phyloP scores from a whole-genome alignment of 2,113 vertebrate genomes.

The Hemibagrus wyckioides region DNA sequence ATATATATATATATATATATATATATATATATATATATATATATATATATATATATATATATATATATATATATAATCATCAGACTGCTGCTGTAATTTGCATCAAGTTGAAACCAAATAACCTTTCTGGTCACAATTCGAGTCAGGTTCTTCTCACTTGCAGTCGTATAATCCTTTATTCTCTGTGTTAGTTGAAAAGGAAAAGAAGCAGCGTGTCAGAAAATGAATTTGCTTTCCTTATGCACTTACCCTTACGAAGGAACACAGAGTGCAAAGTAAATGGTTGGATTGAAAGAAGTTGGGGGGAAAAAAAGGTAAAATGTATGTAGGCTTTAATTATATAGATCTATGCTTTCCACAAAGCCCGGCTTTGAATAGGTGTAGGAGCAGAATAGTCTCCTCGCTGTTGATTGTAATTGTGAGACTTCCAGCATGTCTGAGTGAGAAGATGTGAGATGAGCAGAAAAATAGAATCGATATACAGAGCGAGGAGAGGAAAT shows the following conservation, averaged over 20 bases:
- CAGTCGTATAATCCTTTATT: neutral
- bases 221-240: neutral
- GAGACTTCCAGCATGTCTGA: conserved; percentile 13
- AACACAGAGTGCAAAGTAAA: neutral
- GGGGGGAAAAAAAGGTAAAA: no score
- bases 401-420: conserved; percentile 18
- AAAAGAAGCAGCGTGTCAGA: neutral
- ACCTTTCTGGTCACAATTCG: neutral
- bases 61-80: no score
- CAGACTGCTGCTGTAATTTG: neutral
- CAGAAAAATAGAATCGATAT: neutral
- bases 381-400: neutral
- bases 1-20: no score
- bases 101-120: neutral
- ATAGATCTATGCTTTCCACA: neutral
- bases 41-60: no score
- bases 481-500: neutral
- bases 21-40: no score
- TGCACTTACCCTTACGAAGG: neutral
- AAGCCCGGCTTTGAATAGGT: neutral
- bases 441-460: neutral
- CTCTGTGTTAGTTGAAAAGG: neutral
- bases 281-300: neutral
- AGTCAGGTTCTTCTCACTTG: neutral
- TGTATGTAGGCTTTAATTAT: conserved; percentile 1